A percentile compares a stretch with the other conserved stretches of the same genome.
These are phyloP conservation scores for Zenarchopterus dispar DNA, from an alignment of 2,797 vertebrate genomes.

Conservation along the genomic window DNA sequence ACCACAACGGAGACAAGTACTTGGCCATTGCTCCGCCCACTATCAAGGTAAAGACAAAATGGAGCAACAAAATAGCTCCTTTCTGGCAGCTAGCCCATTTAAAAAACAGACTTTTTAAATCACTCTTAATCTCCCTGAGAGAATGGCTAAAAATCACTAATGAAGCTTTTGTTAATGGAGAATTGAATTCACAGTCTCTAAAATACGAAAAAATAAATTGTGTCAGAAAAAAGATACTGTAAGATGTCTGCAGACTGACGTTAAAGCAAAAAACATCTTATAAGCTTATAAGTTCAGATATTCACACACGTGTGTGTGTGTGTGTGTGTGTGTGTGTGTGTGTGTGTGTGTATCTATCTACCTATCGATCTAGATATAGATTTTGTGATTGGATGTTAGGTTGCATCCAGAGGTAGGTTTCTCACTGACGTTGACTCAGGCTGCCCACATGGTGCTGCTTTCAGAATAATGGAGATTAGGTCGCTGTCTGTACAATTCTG, in stretches of 20 bases:
- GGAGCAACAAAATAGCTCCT: neutral
- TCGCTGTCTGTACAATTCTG: constrained; percentile 18
- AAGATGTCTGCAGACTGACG: neutral
- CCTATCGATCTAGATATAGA: no score
- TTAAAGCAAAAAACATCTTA: neutral
- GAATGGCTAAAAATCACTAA: neutral
- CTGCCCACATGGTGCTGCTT: constrained; percentile 18
- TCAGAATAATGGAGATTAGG: constrained; percentile 36
- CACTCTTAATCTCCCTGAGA: neutral
- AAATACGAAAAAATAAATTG: neutral
- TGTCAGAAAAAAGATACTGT: neutral
- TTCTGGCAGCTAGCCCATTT: neutral
- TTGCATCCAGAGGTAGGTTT: constrained; percentile 7
- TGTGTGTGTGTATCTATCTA: no score
- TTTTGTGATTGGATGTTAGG: constrained; percentile 14
- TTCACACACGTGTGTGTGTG: no score
- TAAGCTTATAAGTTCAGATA: neutral
- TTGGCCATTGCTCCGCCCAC: constrained; percentile 96
- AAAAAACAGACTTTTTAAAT: neutral
- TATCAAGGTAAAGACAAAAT: constrained; percentile 89
- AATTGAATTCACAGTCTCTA: neutral
- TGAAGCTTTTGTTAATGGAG: neutral
- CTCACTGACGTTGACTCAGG: constrained; percentile 16
- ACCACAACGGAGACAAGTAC: constrained; percentile 98
- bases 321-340: no score